These are phyloP conservation scores for Drosophila lacertosa DNA, from an alignment of 1,140 invertebrate genomes.

Conservation along the genomic window DNA sequence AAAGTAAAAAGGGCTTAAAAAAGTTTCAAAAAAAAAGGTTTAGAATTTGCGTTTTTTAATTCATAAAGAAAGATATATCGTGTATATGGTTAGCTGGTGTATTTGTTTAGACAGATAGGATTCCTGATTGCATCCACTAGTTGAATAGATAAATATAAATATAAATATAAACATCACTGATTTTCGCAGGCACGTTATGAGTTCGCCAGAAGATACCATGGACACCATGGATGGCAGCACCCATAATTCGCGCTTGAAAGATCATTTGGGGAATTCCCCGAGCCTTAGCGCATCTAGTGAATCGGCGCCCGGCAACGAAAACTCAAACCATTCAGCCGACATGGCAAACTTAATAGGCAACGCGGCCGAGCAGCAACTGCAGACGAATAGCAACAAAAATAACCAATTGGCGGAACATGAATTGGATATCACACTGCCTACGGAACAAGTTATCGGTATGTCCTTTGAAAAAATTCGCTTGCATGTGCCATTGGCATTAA, in stretches of 20 bases:
- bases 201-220: conserved; percentile 31
- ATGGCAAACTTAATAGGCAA: not conserved
- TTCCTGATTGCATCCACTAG: too few species aligned
- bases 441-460: not conserved
- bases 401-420: not conserved
- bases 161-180: too few species aligned
- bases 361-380: not conserved
- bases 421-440: not conserved
- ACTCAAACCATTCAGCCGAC: not conserved
- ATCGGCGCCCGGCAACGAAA: not conserved
- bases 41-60: too few species aligned
- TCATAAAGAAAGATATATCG: too few species aligned
- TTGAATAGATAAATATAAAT: too few species aligned
- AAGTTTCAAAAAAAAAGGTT: too few species aligned
- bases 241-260: not conserved
- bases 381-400: not conserved
- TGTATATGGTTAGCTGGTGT: too few species aligned
- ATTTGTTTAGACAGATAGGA: too few species aligned
- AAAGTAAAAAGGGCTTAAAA: too few species aligned
- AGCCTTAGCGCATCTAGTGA: conserved; percentile 9
- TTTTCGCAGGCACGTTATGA: conserved; percentile 28
- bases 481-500: not conserved
- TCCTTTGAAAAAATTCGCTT: not conserved
- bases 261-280: not conserved
- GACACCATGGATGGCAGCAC: conserved; percentile 8